Percentiles rank a stretch among this genome's conserved stretches.
Evolutionary conservation across 2,113 vertebrate species (phyloP).

Genomic region (Prunella fulvescens): DNA sequence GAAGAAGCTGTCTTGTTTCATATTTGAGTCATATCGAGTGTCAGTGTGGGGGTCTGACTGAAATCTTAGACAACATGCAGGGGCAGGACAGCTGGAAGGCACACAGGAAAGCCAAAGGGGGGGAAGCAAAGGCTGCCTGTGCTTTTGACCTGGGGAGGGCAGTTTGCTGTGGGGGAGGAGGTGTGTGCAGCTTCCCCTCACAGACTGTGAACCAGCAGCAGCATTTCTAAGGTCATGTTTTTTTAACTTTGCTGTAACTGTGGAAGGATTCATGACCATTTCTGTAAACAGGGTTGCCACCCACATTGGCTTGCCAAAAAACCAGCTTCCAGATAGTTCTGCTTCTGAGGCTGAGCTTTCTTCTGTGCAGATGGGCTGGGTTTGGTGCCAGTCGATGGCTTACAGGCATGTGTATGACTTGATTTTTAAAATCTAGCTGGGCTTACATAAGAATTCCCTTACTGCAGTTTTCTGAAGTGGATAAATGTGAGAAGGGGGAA

Average conservation of each 20-base stretch:
- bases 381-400: not conserved
- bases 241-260: not conserved
- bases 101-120: not conserved
- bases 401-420: not conserved
- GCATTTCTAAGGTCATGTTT: not conserved
- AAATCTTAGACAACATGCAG: rapidly evolving
- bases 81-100: not conserved
- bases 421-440: not conserved
- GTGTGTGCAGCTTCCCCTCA: not conserved
- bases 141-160: not conserved
- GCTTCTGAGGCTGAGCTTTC: not conserved
- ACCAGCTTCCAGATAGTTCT: not conserved
- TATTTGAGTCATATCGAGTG: not conserved
- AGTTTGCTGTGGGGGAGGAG: not conserved
- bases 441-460: not conserved
- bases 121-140: not conserved
- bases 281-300: slow-evolving; percentile 17
- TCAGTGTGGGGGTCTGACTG: not conserved
- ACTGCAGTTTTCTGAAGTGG: not conserved
- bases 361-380: not conserved
- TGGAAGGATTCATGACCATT: not conserved
- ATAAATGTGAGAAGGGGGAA: not conserved
- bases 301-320: not conserved
- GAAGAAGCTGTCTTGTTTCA: not conserved
- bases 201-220: not conserved